phyloP scores from a whole-genome alignment of 2,113 vertebrate species.

The Lamprologus lemairii region DNA sequence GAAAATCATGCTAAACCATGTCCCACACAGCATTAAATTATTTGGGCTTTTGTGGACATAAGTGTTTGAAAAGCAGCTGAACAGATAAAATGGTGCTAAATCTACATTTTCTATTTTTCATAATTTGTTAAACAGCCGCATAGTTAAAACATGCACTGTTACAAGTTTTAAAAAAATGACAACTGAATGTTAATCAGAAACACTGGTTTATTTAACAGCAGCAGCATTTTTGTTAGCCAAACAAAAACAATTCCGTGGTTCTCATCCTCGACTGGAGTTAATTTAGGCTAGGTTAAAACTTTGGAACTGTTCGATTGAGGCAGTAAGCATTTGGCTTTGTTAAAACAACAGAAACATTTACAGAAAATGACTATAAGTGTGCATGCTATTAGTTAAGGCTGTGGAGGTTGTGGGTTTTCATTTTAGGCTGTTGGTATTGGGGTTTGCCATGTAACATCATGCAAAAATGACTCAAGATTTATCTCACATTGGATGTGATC shows the following conservation, averaged over 20 bases:
- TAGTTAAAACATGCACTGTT: neutral
- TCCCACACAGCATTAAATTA: neutral
- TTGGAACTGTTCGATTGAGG: neutral
- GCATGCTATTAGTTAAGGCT: neutral
- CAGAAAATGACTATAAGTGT: neutral
- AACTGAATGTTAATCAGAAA: neutral
- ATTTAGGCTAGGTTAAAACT: neutral
- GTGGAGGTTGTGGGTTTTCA: neutral
- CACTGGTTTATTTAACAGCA: neutral
- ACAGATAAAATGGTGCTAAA: neutral
- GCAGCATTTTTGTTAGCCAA: neutral
- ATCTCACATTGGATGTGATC: neutral
- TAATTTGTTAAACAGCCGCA: neutral
- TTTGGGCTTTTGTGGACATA: neutral
- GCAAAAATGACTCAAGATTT: neutral
- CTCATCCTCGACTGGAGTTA: neutral
- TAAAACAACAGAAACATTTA: neutral
- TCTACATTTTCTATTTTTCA: neutral
- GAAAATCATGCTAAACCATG: neutral
- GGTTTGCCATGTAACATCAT: neutral
- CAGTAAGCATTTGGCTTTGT: neutral
- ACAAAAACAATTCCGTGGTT: neutral
- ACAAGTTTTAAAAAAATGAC: neutral
- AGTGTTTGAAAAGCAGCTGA: neutral
- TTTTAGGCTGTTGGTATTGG: neutral